A percentile compares a stretch with the other conserved stretches of the same genome.
phyloP scores from a whole-genome alignment of 2,797 vertebrate genomes.

The Smutsia temminckii region DNA sequence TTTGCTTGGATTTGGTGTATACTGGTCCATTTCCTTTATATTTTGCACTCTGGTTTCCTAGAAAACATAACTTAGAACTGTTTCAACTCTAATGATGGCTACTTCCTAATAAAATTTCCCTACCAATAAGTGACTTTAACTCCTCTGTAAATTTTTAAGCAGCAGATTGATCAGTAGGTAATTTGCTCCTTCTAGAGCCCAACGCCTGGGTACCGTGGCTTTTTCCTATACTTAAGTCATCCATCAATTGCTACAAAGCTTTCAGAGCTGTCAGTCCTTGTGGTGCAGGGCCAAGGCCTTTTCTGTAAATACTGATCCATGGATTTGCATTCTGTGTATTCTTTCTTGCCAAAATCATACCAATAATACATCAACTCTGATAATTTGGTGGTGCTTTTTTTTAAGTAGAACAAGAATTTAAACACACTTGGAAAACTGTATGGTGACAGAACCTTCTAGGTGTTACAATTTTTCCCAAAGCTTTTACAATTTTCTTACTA shows the following conservation, averaged over 20 bases:
- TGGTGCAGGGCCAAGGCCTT: neutral
- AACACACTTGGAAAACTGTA: neutral
- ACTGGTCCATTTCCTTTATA: neutral
- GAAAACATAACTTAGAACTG: constrained; percentile 15
- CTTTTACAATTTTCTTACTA: neutral
- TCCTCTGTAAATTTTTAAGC: constrained; percentile 35
- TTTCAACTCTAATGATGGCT: neutral
- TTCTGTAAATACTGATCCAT: neutral
- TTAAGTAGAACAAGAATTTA: constrained; percentile 49
- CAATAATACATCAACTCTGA: constrained; percentile 5
- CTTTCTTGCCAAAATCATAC: constrained; percentile 15
- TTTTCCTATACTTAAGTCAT: neutral
- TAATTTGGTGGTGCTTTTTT: neutral
- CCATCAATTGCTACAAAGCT: neutral
- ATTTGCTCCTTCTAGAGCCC: neutral
- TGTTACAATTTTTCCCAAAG: neutral
- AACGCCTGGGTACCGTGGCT: neutral
- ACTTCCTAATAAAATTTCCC: constrained; percentile 9
- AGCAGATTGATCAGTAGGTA: neutral
- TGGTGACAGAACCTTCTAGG: neutral
- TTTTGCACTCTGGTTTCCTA: neutral
- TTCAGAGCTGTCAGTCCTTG: neutral
- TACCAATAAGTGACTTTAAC: constrained; percentile 8
- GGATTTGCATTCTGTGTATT: neutral
- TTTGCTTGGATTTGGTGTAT: neutral